A percentile compares a stretch with the other conserved stretches of the same genome.
These are phyloP conservation scores for Danionella cerebrum DNA, from an alignment of 2,113 vertebrate genomes.

Conservation along the genomic window DNA sequence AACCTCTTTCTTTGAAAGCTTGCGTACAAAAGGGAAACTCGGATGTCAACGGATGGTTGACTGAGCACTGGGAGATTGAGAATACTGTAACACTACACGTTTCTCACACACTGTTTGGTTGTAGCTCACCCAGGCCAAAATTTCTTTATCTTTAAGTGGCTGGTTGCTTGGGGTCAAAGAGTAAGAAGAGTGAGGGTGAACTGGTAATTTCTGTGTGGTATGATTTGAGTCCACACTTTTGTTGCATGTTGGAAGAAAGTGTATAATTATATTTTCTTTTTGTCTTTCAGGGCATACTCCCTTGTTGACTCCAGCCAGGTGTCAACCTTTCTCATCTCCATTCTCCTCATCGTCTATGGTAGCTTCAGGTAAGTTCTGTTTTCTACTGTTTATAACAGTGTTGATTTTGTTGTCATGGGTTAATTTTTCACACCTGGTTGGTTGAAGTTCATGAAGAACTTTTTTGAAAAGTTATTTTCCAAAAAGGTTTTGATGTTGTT, in stretches of 20 bases:
- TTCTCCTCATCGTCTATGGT: slow-evolving; percentile 73
- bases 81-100: background rate
- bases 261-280: background rate
- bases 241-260: background rate
- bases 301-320: slow-evolving; percentile 99
- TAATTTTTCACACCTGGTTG: background rate
- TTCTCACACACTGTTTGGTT: background rate
- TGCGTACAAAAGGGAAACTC: background rate
- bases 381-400: too few species aligned
- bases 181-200: background rate
- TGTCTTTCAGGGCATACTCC: slow-evolving; percentile 86
- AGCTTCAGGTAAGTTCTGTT: slow-evolving; percentile 66
- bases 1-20: slow-evolving; percentile 8
- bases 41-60: background rate
- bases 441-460: too few species aligned
- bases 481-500: too few species aligned
- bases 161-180: background rate
- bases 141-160: background rate
- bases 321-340: slow-evolving; percentile 93
- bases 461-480: too few species aligned
- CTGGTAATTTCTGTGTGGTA: background rate
- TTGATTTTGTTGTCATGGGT: background rate
- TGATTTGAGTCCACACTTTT: too few species aligned
- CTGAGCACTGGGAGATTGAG: background rate
- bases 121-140: background rate